Conservation (phyloP, 2,797 vertebrate species). For the Brachymystax lenok region DNA sequence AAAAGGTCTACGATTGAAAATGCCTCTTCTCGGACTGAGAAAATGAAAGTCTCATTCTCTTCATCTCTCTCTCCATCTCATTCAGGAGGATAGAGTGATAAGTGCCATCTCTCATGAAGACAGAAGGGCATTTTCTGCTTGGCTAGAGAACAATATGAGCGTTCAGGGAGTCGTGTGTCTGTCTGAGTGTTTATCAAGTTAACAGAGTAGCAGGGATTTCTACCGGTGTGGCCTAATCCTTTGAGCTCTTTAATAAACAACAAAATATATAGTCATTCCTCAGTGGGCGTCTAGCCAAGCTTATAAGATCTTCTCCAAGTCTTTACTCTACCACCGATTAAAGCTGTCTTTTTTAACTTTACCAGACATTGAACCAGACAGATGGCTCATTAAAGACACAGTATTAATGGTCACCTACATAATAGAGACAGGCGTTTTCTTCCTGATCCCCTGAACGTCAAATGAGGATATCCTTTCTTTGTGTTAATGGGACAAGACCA, state of each 20-base stretch:
- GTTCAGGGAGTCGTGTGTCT: background rate
- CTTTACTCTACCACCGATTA: too few relatives aligned
- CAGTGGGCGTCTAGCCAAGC: background rate
- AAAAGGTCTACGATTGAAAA: slow-evolving; percentile 6
- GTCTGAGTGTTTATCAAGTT: slow-evolving; percentile 7
- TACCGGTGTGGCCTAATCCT: slow-evolving; percentile 5
- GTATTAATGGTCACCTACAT: too few relatives aligned
- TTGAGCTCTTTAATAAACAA: background rate
- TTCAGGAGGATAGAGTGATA: background rate
- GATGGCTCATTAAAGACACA: background rate
- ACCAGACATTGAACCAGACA: too few relatives aligned
- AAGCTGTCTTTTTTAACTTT: too few relatives aligned
- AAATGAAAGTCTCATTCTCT: slow-evolving; percentile 6
- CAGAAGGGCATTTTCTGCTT: slow-evolving; percentile 39
- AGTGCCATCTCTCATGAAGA: slow-evolving; percentile 7
- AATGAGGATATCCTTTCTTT: too few relatives aligned
- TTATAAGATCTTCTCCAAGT: background rate
- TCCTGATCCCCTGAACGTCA: too few relatives aligned
- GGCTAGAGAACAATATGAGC: slow-evolving; percentile 30
- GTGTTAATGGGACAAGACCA: background rate
- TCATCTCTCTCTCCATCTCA: slow-evolving; percentile 22
- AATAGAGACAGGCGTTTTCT: too few relatives aligned
- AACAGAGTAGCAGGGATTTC: slow-evolving; percentile 12
- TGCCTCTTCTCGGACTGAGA: background rate
- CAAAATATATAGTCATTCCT: background rate